These are phyloP conservation scores for Drosophila nigricruria DNA, from an alignment of 2,888 invertebrate genomes.

Conservation along the genomic window DNA sequence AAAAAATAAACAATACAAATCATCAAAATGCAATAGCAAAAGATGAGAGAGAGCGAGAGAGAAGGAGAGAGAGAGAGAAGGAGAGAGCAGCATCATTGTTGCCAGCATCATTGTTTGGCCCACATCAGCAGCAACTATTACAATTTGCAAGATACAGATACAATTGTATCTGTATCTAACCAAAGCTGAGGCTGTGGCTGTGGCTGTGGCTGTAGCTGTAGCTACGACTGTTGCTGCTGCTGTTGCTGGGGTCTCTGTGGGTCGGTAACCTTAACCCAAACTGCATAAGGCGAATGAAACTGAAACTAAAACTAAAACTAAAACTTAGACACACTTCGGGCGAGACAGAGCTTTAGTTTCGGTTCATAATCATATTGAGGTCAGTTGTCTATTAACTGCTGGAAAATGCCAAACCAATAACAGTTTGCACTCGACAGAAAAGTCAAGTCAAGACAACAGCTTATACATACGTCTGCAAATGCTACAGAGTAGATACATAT, in stretches of 20 bases:
- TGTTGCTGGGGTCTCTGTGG: slow-evolving; percentile 20
- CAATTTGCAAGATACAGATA: slow-evolving; percentile 37
- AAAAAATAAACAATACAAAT: slow-evolving; percentile 24
- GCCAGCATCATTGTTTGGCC: slow-evolving; percentile 30
- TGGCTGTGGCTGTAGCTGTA: neutral
- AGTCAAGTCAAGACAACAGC: slow-evolving; percentile 17
- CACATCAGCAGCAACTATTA: slow-evolving; percentile 30
- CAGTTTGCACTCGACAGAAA: slow-evolving; percentile 31
- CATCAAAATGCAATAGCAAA: slow-evolving; percentile 23
- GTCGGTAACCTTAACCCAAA: slow-evolving; percentile 61
- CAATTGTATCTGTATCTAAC: slow-evolving; percentile 24
- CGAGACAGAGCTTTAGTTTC: slow-evolving; percentile 19
- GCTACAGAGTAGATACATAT: slow-evolving; percentile 4
- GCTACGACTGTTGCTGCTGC: neutral
- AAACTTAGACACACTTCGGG: neutral
- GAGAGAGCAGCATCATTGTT: slow-evolving; percentile 32
- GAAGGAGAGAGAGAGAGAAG: neutral
- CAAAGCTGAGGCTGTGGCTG: slow-evolving; percentile 7
- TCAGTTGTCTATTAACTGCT: slow-evolving; percentile 45
- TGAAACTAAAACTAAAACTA: slow-evolving; percentile 20
- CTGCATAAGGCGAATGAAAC: slow-evolving; percentile 32
- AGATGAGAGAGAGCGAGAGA: neutral
- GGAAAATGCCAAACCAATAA: slow-evolving; percentile 38
- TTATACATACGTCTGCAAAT: neutral
- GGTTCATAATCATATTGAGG: slow-evolving; percentile 51